Evolutionary conservation across 2,113 vertebrate species (phyloP), one percentile per base, ranked within the genome.

Genomic region (Neodon shergylaensis): DNA sequence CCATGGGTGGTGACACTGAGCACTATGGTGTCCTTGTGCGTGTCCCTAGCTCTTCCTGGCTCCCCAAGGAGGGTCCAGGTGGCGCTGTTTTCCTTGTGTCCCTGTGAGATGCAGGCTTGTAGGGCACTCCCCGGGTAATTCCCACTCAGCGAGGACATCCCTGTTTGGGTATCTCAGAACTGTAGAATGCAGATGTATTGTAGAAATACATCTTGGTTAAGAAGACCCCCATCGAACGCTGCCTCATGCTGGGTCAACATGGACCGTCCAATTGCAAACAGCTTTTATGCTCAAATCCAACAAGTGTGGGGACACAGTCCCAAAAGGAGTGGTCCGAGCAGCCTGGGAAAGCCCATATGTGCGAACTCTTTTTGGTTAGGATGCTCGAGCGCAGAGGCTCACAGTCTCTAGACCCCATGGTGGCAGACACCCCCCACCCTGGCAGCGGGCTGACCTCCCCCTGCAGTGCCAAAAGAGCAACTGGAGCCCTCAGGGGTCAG

Each of bases 81-180:
- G 6, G 28, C 2, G 1, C 26, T 1, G 17, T 28, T 90, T 68
- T 85, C 58, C 92, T 58, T 28, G 36, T 66, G 49, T 73, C 70
- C 97, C 96, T 54, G 39, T 90, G 82, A 95, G 96, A 86, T 36
- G 73, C 76, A 31, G 0, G 83, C 4, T 47, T 78, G 92, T 95
- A 90, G 96, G 93, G 91, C 89, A 78, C 58, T 96, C 92, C 96
- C 92, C 88, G 79, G 1, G 24, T 95, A 93, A 95, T 94, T 96
- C 87, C 97, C 96, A 28, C 91, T 82, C 82, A 85, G 86, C 94
- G 95, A 95, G 77, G n/a, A 91, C 52, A 17, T 95, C 92, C 85
- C 76, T 95, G 89, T 95, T 94, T 87, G 92, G 98, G 91, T 91
- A 81, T 94, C 96, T 97, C 91, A 87, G 92, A 95, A 65, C 79